Base-by-base conservation (phyloP, 2,888 invertebrate species). In the Lycaena phlaeas region DNA sequence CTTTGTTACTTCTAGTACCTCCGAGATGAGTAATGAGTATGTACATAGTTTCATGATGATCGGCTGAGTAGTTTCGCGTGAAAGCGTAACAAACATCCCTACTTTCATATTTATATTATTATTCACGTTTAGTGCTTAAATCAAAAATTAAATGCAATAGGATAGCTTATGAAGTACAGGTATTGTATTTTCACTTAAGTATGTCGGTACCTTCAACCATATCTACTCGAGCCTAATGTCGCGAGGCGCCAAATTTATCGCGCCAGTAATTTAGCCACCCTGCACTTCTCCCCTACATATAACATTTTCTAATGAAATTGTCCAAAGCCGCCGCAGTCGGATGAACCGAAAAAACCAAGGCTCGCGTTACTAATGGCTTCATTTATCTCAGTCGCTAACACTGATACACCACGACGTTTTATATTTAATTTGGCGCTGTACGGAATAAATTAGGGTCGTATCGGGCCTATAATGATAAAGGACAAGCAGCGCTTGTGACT, bases 311-410 rank as follows among this genome's bases (percentile, higher is more conserved):
- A 85, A 85, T 85, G 81, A 84, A 85, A 82, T 85, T 79, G 82
- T 84, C 82, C 79, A 76, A 48, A 69, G 69, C 71, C 70, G 68
- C 73, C 72, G 61, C 71, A 72, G 65, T 68, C 75, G 79, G 79
- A 82, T 79, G 73, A 79, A 81, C 82, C 81, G 71, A 82, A 82
- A 82, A 82, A 84, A 81, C 74, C 78, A 75, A 70, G 74, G 76
- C 81, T 82, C 81, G 75, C 78, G 74, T 82, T 82, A 79, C 84
- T 82, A 82, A 84, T 84, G 82, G 79, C 77, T 78, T 77, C 81
- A 84, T 84, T 82, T 82, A 79, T 84, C 84, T 82, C 77, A 82
- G 82, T 79, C 84, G 77, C 82, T 79, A 79, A 78, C 84, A 82
- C 73, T 82, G 82, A 82, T 84, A 84, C 82, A 81, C 79, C 78